A percentile compares a stretch with the other conserved stretches of the same genome.
These are phyloP conservation scores for Phycodurus eques DNA, from an alignment of 2,113 vertebrate genomes.

Conservation along the genomic window DNA sequence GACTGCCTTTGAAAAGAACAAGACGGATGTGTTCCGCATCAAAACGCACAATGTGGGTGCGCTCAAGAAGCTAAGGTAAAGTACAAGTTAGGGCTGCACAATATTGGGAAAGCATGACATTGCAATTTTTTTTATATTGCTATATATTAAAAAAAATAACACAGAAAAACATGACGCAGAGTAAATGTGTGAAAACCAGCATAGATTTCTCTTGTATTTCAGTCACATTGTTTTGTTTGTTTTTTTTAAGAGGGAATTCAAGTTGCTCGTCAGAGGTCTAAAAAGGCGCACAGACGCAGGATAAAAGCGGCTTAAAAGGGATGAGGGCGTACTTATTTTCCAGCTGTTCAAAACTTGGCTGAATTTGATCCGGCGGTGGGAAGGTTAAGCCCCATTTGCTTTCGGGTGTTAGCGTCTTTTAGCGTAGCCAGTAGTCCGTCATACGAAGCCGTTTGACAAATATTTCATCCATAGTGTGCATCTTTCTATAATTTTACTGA, in stretches of 20 bases:
- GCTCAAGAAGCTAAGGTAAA: constrained; percentile 91
- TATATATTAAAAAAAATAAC: too few species aligned
- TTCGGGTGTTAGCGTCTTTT: constrained; percentile 25
- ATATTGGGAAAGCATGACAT: too few species aligned
- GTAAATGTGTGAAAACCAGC: neutral
- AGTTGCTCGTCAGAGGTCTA: neutral
- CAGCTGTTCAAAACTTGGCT: constrained; percentile 31
- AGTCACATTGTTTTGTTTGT: neutral
- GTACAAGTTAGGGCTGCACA: neutral
- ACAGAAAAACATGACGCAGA: too few species aligned
- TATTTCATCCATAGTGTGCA: neutral
- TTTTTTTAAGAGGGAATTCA: neutral
- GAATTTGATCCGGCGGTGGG: constrained; percentile 29
- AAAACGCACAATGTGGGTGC: constrained; percentile 96
- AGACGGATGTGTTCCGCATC: constrained; percentile 92
- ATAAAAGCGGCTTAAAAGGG: constrained; percentile 20
- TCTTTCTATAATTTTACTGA: neutral
- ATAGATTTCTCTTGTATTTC: too few species aligned
- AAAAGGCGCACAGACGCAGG: constrained; percentile 2
- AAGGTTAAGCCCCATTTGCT: constrained; percentile 53
- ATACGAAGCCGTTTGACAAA: constrained; percentile 4
- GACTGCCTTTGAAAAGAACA: constrained; percentile 93
- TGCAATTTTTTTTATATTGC: too few species aligned
- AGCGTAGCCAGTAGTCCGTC: constrained; percentile 17
- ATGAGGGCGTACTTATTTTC: constrained; percentile 24